A percentile compares a stretch with the other conserved stretches of the same genome.
Evolutionary conservation across 2,888 invertebrate genomes (phyloP).

Genomic region (Agrilus mali): DNA sequence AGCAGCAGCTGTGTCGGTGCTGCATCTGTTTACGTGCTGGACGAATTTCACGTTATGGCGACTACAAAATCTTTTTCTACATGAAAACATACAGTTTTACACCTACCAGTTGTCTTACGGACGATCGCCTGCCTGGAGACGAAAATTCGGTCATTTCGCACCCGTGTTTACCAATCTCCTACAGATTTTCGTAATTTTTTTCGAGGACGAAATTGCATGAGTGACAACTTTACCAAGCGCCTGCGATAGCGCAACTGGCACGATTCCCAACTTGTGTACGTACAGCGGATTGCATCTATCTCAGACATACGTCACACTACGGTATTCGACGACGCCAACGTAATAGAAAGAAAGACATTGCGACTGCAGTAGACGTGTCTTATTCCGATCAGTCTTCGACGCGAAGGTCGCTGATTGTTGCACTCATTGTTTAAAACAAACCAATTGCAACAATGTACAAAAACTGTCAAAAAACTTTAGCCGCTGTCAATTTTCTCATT

Average conservation of each 20-base stretch:
- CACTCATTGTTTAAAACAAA: no score
- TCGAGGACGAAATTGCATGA: conserved; percentile 15
- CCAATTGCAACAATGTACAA: no score
- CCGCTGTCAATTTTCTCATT: no score
- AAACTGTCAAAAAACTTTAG: neutral
- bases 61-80: conserved; percentile 15
- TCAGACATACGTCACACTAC: neutral
- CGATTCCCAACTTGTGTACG: conserved; percentile 6
- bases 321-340: no score
- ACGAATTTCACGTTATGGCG: conserved; percentile 52
- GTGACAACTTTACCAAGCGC: conserved; percentile 21
- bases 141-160: conserved; percentile 46
- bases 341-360: no score
- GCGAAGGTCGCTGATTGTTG: no score
- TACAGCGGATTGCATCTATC: neutral
- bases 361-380: no score
- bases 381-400: no score
- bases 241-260: conserved; percentile 30
- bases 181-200: conserved; percentile 22
- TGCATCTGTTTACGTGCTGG: conserved; percentile 43
- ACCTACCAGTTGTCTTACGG: conserved; percentile 51
- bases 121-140: conserved; percentile 45
- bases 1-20: conserved; percentile 20
- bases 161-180: conserved; percentile 24
- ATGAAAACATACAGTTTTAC: conserved; percentile 13